Percentiles rank a stretch among this genome's conserved stretches.
phyloP scores from a whole-genome alignment of 1,140 invertebrate genomes.

The Drosophila santomea region DNA sequence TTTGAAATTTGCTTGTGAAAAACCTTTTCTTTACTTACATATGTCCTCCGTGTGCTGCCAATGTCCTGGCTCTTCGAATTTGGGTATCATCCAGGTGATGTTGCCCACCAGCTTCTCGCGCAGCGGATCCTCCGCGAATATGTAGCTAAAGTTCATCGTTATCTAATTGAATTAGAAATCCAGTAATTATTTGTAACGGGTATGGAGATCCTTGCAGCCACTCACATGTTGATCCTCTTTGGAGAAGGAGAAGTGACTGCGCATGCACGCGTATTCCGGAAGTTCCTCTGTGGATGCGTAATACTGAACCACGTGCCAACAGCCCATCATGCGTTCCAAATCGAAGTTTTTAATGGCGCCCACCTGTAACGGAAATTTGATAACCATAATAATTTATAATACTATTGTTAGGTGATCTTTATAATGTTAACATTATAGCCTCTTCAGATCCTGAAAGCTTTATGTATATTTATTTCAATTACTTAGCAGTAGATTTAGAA shows the following conservation, averaged over 20 bases:
- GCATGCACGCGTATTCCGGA: constrained; percentile 92
- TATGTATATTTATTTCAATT: no score
- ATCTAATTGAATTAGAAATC: constrained; percentile 83
- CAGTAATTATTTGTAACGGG: no score
- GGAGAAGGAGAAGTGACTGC: constrained; percentile 88
- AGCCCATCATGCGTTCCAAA: constrained; percentile 87
- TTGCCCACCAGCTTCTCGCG: constrained; percentile 92
- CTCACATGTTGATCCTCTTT: constrained; percentile 77
- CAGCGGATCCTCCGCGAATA: constrained; percentile 92
- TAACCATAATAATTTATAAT: background rate
- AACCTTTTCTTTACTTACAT: constrained; percentile 87
- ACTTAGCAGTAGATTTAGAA: no score
- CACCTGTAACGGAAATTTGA: constrained; percentile 70
- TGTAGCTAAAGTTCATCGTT: constrained; percentile 94
- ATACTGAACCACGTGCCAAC: constrained; percentile 94
- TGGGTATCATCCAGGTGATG: constrained; percentile 93
- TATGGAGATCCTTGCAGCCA: background rate
- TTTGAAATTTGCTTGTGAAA: background rate
- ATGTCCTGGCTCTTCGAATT: constrained; percentile 89
- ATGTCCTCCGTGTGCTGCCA: constrained; percentile 93
- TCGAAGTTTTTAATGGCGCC: constrained; percentile 86
- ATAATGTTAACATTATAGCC: background rate
- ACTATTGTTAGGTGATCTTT: background rate
- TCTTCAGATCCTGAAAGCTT: no score
- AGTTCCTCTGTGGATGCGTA: constrained; percentile 94